Conservation (phyloP, 2,888 invertebrate species). For the Tribolium freemani region DNA sequence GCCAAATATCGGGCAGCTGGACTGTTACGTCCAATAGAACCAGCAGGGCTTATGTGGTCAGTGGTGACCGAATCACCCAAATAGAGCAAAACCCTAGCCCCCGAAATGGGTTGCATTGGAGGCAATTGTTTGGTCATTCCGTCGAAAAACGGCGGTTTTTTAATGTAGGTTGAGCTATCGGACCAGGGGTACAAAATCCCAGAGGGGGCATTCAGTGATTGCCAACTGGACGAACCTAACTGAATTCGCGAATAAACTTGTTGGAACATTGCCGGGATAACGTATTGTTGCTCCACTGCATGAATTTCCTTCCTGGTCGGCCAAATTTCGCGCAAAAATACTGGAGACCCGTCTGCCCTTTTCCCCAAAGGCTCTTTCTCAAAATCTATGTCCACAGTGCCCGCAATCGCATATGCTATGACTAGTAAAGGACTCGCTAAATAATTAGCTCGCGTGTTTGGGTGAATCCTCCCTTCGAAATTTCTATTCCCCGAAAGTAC, state of each 20-base stretch:
- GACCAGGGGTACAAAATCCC: slow-evolving; percentile 95
- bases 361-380: slow-evolving; percentile 80
- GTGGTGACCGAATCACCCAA: slow-evolving; percentile 98
- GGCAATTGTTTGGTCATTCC: slow-evolving; percentile 74
- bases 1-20: slow-evolving; percentile 80
- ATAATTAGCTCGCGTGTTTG: slow-evolving; percentile 96
- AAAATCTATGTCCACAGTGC: slow-evolving; percentile 95
- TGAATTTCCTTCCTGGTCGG: slow-evolving; percentile 93
- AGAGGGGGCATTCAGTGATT: slow-evolving; percentile 81
- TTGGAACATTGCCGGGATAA: slow-evolving; percentile 97
- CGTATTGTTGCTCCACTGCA: slow-evolving; percentile 86
- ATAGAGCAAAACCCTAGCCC: slow-evolving; percentile 87
- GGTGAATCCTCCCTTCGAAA: slow-evolving; percentile 98
- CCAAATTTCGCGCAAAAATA: slow-evolving; percentile 96
- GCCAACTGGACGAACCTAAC: slow-evolving; percentile 85
- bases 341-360: slow-evolving; percentile 77
- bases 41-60: slow-evolving; percentile 98
- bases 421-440: slow-evolving; percentile 97
- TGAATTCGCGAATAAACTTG: slow-evolving; percentile 91
- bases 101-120: slow-evolving; percentile 42
- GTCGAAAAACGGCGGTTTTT: slow-evolving; percentile 96
- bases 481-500: slow-evolving; percentile 98
- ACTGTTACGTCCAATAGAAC: slow-evolving; percentile 95
- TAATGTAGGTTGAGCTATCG: slow-evolving; percentile 91
- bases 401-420: slow-evolving; percentile 97